Conservation (phyloP, 37 sponge, comb jelly and placozoan species). For the Agelas oroides region DNA sequence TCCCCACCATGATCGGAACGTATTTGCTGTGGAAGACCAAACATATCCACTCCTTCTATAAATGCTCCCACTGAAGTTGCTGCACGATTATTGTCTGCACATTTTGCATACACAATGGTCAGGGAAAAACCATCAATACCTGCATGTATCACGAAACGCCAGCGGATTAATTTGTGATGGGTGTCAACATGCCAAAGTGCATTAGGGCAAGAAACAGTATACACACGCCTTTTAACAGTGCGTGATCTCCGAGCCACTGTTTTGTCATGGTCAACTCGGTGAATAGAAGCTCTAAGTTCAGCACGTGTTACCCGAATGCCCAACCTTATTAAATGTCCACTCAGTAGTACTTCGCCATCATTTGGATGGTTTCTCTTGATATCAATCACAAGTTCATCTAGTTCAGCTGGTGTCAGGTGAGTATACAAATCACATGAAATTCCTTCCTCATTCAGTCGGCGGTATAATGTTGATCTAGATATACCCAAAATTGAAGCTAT, state of each 20-base stretch:
- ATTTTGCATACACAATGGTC: constrained; percentile 25
- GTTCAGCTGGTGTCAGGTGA: no score
- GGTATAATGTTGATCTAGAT: no score
- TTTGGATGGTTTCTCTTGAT: constrained; percentile 19
- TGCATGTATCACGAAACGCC: constrained; percentile 37
- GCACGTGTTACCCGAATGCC: constrained; percentile 17
- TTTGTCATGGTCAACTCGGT: constrained; percentile 29
- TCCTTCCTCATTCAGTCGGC: no score
- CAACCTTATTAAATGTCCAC: constrained; percentile 5
- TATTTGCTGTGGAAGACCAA: constrained; percentile 55
- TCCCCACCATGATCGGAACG: constrained; percentile 66
- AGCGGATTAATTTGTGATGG: constrained; percentile 48
- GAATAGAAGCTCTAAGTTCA: constrained; percentile 16
- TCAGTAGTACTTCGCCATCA: constrained; percentile 39
- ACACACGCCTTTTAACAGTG: constrained; percentile 12
- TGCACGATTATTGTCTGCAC: constrained; percentile 58
- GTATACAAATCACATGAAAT: no score
- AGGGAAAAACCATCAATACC: constrained; percentile 40
- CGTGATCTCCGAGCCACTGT: not conserved
- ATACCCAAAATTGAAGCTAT: no score
- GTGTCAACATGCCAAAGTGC: constrained; percentile 42
- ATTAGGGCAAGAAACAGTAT: constrained; percentile 8
- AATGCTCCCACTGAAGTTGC: constrained; percentile 35
- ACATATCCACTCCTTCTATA: constrained; percentile 11
- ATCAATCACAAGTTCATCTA: not conserved